Base-by-base conservation (phyloP, 1,140 invertebrate species). In the Philopotamus ludificatus region DNA sequence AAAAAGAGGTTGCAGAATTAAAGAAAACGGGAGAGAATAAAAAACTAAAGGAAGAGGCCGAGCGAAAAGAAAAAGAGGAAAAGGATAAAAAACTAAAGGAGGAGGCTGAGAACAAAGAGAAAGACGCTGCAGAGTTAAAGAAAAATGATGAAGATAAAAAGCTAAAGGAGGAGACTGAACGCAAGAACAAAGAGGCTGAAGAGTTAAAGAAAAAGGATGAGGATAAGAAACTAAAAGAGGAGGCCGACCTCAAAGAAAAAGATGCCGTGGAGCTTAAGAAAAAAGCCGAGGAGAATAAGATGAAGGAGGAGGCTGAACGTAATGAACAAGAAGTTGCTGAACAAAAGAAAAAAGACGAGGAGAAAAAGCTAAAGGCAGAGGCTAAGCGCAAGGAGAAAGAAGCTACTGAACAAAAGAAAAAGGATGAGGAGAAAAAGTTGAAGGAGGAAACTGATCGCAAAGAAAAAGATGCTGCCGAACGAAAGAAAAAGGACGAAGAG, bases 261-360 rank as follows among this genome's bases (percentile, higher is more conserved):
- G 49, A 66, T 51, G 62, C 54, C 45, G n/a, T n/a, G n/a, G n/a
- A n/a, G n/a, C n/a, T n/a, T n/a, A n/a, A n/a, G n/a, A 34, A 34
- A 34, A 34, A 34, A 34, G 71, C 73, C 0, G 68, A 74, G n/a
- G 69, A 74, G 10, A 68, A 15, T n/a, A n/a, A n/a, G n/a, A 23
- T 23, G 42, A 12, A 34, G 28, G 4, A 34, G 28, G 12, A 34
- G 28, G 28, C 28, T 34, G 12, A 34, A 34, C 28, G 4, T n/a
- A n/a, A n/a, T n/a, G n/a, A n/a, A n/a, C n/a, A n/a, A n/a, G n/a
- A n/a, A n/a, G n/a, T n/a, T n/a, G n/a, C n/a, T 61, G 16, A 45
- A 34, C 28, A 34, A 34, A 12, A 34, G 12, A 34, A 34, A 12
- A 34, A 34, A 34, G 28, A 34, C 28, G 12, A 34, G 28, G 28